Conservation (phyloP, 1,140 invertebrate species). For the Fopius arisanus region DNA sequence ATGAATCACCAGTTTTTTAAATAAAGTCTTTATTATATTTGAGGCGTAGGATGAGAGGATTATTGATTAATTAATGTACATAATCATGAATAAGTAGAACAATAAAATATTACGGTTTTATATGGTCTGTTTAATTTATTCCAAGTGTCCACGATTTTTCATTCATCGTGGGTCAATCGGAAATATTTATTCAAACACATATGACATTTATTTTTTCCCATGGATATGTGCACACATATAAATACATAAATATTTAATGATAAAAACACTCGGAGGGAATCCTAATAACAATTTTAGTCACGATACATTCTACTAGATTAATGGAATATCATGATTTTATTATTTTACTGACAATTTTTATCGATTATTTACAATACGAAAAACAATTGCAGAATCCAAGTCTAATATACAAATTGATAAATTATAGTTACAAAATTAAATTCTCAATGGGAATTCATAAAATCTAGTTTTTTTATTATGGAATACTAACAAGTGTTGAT, state of each 20-base stretch:
- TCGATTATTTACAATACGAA: background rate
- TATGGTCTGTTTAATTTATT: background rate
- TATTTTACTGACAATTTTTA: background rate
- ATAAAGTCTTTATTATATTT: background rate
- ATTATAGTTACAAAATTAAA: background rate
- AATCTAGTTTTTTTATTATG: background rate
- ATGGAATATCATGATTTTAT: slow-evolving; percentile 7
- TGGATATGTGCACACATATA: slow-evolving; percentile 13
- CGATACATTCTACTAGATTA: background rate
- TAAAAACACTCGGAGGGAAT: slow-evolving; percentile 14
- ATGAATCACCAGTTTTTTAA: background rate
- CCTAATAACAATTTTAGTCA: background rate
- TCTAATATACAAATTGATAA: background rate
- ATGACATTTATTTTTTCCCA: slow-evolving; percentile 7
- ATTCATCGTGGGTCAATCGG: too few relatives aligned
- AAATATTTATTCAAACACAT: background rate
- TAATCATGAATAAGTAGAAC: background rate
- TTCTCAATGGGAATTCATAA: background rate
- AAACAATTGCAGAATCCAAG: background rate
- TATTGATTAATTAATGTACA: background rate
- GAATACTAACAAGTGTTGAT: background rate
- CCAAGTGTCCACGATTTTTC: too few relatives aligned
- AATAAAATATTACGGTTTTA: background rate
- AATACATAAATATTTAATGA: slow-evolving; percentile 15
- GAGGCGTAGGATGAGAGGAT: background rate